These are phyloP conservation scores for Rhodophaea formosa DNA, from an alignment of 2,888 invertebrate species.

Conservation along the genomic window DNA sequence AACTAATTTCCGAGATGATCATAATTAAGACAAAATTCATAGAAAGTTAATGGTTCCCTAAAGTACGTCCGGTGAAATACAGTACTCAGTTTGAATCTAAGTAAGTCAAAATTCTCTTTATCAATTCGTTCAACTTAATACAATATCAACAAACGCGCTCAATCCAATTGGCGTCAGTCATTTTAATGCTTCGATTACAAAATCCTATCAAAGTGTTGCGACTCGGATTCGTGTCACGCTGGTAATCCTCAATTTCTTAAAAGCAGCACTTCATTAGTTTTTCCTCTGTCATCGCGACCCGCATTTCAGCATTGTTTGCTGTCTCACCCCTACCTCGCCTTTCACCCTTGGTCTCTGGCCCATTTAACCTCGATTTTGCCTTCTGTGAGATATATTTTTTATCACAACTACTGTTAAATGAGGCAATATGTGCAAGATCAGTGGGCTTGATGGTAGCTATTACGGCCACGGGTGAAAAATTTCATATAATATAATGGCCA, in stretches of 20 bases:
- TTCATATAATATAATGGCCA: too few relatives aligned
- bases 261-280: conserved; percentile 71
- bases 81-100: too few relatives aligned
- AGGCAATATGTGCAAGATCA: too few relatives aligned
- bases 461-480: too few relatives aligned
- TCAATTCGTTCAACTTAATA: background rate
- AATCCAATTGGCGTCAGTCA: background rate
- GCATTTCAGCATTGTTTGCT: conserved; percentile 62
- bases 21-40: too few relatives aligned
- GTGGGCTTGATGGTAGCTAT: too few relatives aligned
- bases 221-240: conserved; percentile 9
- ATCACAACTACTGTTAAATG: too few relatives aligned
- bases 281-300: conserved; percentile 56
- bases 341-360: conserved; percentile 9
- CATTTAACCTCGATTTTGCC: conserved; percentile 34
- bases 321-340: conserved; percentile 32
- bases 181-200: background rate
- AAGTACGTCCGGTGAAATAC: too few relatives aligned
- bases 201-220: background rate
- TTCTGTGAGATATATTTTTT: background rate
- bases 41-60: too few relatives aligned
- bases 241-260: conserved; percentile 67
- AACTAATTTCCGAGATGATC: too few relatives aligned
- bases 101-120: too few relatives aligned
- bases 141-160: background rate